Conservation (phyloP, 2,888 invertebrate genomes). For the Lasioglossum oenotherae region DNA sequence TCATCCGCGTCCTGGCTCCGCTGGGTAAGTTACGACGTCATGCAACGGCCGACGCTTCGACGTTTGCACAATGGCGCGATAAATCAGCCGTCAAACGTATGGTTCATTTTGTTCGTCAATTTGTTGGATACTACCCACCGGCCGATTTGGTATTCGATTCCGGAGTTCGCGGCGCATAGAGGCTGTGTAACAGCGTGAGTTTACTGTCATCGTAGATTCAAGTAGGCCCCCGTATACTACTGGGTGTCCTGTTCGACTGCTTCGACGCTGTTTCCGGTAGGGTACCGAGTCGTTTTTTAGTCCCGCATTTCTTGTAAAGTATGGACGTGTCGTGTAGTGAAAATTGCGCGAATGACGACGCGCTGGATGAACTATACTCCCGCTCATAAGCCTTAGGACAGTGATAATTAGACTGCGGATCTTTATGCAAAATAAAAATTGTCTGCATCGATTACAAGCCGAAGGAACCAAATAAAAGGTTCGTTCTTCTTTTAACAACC, state of each 20-base stretch:
- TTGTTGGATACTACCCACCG: constrained; percentile 43
- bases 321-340: no score
- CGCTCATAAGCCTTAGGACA: no score
- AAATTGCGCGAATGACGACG: no score
- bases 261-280: background rate
- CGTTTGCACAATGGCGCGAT: constrained; percentile 55
- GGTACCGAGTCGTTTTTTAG: no score
- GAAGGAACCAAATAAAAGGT: no score
- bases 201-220: constrained; percentile 57
- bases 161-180: constrained; percentile 19
- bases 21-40: constrained; percentile 54
- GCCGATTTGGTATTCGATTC: constrained; percentile 5
- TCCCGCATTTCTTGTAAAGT: background rate
- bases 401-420: no score
- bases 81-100: constrained; percentile 53
- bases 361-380: no score
- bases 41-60: constrained; percentile 48
- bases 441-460: no score
- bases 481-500: no score
- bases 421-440: no score
- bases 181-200: constrained; percentile 35
- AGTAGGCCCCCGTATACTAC: constrained; percentile 33
- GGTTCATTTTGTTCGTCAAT: constrained; percentile 61
- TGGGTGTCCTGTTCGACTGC: background rate
- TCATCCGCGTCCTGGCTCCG: constrained; percentile 24